Base-by-base conservation (phyloP, 2,113 vertebrate species). In the Butastur rufipennis region DNA sequence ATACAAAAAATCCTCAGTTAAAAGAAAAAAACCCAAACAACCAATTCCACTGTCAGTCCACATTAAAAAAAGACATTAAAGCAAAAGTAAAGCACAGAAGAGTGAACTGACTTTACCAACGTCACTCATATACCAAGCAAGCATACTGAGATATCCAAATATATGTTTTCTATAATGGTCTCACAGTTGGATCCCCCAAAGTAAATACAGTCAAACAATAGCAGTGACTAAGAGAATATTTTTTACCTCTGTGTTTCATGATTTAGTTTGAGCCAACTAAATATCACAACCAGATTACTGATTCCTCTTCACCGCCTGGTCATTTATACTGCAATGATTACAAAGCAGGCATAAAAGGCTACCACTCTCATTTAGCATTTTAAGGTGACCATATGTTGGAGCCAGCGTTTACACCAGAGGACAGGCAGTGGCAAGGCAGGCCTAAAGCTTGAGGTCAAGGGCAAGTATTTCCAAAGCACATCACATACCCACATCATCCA, bases 291-390 rank as follows among this genome's bases (percentile, higher is more conserved):
- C 63, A 53, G 38, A 47, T 65, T 29, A 77, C 6, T 34, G 29
- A 56, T 48, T 82, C 32, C 38, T 62, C 45, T 27, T n/a, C 4
- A 0, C 3, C 6, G 3, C 21, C 45, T 0, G 0, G 59, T 38
- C 59, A 14, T 21, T 81, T 42, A 50, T 6, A 47, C 40, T 2
- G 4, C 82, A 50, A 7, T 3, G 32, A 43, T 42, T 74, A 50
- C 42, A 67, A 20, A 62, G 40, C 10, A 62, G 50, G 62, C 6
- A 36, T 8, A 58, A 67, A 45, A 55, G 63, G 45, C 55, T 45
- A n/a, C 50, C 1, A 0, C 31, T 70, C 25, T 10, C 14, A 67
- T 55, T 71, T 13, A 67, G 55, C 34, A 7, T 62, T 71, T 66
- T 11, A 55, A 81, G 59, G 38, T 31, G 42, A 21, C 67, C 80